Percentiles rank a stretch among this genome's conserved stretches.
Evolutionary conservation across 2,797 vertebrate species (phyloP).

Genomic region (Nyctalus aviator): DNA sequence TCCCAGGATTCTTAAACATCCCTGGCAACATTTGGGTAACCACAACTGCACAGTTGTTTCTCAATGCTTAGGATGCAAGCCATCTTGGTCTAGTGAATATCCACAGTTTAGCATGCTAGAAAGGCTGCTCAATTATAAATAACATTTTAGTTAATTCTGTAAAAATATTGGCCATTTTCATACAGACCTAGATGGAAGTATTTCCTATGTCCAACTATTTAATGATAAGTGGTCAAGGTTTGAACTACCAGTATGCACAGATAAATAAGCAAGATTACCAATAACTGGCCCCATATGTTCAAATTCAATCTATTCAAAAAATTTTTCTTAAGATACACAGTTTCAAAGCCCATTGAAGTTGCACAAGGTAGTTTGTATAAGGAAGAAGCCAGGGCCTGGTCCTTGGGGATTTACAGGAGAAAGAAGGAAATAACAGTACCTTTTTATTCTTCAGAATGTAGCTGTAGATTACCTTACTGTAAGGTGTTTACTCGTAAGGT

Average conservation of each 20-base stretch:
- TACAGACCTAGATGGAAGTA: not conserved
- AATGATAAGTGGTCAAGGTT: not conserved
- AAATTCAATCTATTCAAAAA: not conserved
- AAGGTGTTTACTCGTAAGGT: not conserved
- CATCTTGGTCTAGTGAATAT: not conserved
- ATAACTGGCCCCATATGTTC: not conserved
- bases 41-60: not conserved
- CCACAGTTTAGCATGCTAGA: not conserved
- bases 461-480: not conserved
- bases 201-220: not conserved
- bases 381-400: not conserved
- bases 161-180: not conserved
- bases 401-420: not conserved
- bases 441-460: not conserved
- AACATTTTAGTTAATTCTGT: not conserved
- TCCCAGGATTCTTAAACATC: slow-evolving; percentile 13
- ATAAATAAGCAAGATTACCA: not conserved
- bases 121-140: not conserved
- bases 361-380: not conserved
- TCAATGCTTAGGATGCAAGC: not conserved
- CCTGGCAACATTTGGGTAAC: not conserved
- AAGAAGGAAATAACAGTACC: not conserved
- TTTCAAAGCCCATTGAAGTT: not conserved
- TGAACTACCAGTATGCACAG: not conserved
- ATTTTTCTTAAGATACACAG: not conserved